Evolutionary conservation across 2,888 invertebrate genomes (phyloP).

Genomic region (Cataglyphis rosenhaueri): DNA sequence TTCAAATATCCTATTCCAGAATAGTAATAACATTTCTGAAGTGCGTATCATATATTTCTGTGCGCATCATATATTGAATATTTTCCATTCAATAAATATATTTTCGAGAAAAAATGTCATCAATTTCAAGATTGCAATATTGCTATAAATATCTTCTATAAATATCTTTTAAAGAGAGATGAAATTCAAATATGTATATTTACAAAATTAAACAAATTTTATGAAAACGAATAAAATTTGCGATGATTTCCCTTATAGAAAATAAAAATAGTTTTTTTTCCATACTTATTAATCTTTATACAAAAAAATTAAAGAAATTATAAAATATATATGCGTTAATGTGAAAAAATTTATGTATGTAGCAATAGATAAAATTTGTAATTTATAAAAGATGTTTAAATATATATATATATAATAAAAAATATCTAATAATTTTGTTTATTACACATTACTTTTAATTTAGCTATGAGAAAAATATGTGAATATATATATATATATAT

Average conservation of each 20-base stretch:
- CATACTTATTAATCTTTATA: not conserved
- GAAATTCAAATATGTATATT: not conserved
- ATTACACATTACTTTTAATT: not conserved
- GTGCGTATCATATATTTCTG: not conserved
- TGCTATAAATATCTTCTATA: not conserved
- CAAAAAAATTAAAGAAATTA: not conserved
- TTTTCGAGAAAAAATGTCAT: not conserved
- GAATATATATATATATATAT: too few relatives aligned
- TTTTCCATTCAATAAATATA: not conserved
- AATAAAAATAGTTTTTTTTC: not conserved
- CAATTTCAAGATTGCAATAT: not conserved
- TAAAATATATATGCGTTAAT: not conserved
- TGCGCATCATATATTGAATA: not conserved
- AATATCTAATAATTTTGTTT: not conserved
- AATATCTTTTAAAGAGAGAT: not conserved
- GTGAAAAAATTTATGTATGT: not conserved
- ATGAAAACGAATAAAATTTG: not conserved
- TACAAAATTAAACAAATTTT: not conserved
- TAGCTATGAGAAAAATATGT: not conserved
- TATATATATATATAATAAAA: not conserved
- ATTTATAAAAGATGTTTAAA: not conserved
- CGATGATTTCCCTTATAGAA: not conserved
- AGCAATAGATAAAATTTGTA: not conserved
- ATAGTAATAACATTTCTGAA: constrained; percentile 11
- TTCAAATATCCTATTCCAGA: constrained; percentile 24